A percentile compares a stretch with the other conserved stretches of the same genome.
Evolutionary conservation across 2,113 vertebrate genomes (phyloP).

Genomic region (Xiphophorus maculatus): DNA sequence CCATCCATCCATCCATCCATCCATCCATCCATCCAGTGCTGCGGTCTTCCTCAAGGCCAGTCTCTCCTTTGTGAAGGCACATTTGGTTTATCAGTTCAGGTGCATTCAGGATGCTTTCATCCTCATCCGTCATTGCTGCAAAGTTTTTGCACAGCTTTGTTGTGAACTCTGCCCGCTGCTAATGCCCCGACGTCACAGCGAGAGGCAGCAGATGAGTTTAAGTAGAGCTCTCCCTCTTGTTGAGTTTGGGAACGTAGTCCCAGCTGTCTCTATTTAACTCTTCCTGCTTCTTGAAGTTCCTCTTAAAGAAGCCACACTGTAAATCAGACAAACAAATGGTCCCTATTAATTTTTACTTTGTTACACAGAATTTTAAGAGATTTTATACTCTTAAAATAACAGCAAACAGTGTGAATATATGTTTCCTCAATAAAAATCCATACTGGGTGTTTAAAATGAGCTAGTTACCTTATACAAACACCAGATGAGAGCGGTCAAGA

Average conservation of each 20-base stretch:
- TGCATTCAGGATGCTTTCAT: not conserved
- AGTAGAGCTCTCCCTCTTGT: slow-evolving; percentile 75
- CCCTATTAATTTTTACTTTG: no score
- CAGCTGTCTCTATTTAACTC: slow-evolving; percentile 85
- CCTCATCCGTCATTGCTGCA: not conserved
- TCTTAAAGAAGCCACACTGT: slow-evolving; percentile 94
- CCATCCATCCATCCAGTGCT: not conserved
- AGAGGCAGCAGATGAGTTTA: slow-evolving; percentile 40
- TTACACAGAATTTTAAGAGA: no score
- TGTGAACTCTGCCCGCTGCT: slow-evolving; percentile 1
- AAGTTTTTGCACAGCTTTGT: slow-evolving; percentile 10
- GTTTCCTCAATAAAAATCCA: not conserved
- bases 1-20: slow-evolving; percentile 14
- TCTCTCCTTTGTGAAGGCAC: slow-evolving; percentile 32
- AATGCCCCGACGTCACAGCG: slow-evolving; percentile 9
- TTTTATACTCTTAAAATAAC: not conserved
- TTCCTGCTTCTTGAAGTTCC: slow-evolving; percentile 78
- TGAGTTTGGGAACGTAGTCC: slow-evolving; percentile 85
- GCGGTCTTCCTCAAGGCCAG: slow-evolving; percentile 3
- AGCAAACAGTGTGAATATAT: not conserved
- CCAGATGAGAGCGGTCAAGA: slow-evolving; percentile 84
- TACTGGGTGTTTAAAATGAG: not conserved
- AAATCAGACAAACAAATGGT: not conserved
- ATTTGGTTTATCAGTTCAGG: slow-evolving; percentile 22
- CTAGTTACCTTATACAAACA: slow-evolving; percentile 89